Evolutionary conservation across 2,888 invertebrate species (phyloP).

Genomic region (Idaea aversata): DNA sequence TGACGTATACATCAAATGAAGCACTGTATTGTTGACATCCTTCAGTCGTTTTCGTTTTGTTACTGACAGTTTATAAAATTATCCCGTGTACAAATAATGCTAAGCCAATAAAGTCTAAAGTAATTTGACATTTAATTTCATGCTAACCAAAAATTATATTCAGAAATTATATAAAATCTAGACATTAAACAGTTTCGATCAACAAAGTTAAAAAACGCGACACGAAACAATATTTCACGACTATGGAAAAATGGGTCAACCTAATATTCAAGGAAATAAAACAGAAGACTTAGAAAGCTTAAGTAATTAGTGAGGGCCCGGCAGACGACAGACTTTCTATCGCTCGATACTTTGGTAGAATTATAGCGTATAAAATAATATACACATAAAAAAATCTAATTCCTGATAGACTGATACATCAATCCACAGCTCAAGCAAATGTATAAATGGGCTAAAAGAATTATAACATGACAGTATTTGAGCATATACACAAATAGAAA

Average conservation of each 20-base stretch:
- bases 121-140: not conserved
- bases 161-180: not conserved
- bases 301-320: not conserved
- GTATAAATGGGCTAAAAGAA: no score
- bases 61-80: no score
- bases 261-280: not conserved
- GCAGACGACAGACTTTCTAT: not conserved
- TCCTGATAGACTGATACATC: not conserved
- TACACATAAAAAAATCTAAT: not conserved
- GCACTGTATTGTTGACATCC: no score
- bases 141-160: not conserved
- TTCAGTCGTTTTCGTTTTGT: no score
- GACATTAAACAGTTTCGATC: not conserved
- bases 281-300: not conserved
- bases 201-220: not conserved
- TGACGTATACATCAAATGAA: no score
- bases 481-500: no score
- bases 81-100: not conserved
- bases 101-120: not conserved
- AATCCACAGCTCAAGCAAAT: no score
- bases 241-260: not conserved
- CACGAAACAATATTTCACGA: not conserved
- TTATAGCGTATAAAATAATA: not conserved
- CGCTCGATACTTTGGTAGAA: not conserved
- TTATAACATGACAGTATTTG: no score